Conservation (phyloP, 2,797 vertebrate genomes). For the Craterocephalus amniculus region DNA sequence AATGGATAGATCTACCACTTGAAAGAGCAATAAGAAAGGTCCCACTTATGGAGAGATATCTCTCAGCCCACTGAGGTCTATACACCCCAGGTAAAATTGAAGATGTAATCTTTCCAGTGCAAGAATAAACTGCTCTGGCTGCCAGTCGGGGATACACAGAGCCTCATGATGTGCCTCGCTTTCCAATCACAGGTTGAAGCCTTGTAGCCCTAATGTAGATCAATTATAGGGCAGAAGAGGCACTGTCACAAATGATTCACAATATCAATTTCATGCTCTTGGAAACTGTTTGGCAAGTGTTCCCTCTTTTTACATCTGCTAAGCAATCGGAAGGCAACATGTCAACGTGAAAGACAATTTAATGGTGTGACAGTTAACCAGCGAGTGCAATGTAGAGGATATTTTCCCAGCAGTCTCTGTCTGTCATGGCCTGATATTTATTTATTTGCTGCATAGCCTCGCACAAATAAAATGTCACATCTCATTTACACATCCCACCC, state of each 20-base stretch:
- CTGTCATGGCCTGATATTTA: conserved; percentile 94
- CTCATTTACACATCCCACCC: conserved; percentile 83
- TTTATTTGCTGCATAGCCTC: conserved; percentile 90
- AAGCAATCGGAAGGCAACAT: conserved; percentile 95
- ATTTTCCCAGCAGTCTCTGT: conserved; percentile 85
- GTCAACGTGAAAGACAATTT: conserved; percentile 91
- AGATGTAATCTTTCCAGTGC: conserved; percentile 84
- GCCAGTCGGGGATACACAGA: conserved; percentile 72
- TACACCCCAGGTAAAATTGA: conserved; percentile 84
- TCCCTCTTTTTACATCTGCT: conserved; percentile 96
- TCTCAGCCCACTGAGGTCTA: conserved; percentile 76
- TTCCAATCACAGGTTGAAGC: conserved; percentile 71
- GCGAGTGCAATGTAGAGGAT: conserved; percentile 86
- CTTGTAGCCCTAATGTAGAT: conserved; percentile 88
- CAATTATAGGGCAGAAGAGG: conserved; percentile 96
- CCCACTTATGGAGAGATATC: conserved; percentile 84
- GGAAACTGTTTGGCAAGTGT: conserved; percentile 96
- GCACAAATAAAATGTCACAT: conserved; percentile 88
- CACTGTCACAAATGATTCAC: conserved; percentile 98
- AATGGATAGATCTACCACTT: conserved; percentile 86
- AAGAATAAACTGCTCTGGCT: conserved; percentile 78
- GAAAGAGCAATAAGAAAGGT: conserved; percentile 86
- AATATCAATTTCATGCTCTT: conserved; percentile 99
- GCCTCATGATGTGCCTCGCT: conserved; percentile 72
- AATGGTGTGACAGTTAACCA: conserved; percentile 95